Base-by-base conservation (phyloP, 1,140 invertebrate species). In the Euschistus heros region DNA sequence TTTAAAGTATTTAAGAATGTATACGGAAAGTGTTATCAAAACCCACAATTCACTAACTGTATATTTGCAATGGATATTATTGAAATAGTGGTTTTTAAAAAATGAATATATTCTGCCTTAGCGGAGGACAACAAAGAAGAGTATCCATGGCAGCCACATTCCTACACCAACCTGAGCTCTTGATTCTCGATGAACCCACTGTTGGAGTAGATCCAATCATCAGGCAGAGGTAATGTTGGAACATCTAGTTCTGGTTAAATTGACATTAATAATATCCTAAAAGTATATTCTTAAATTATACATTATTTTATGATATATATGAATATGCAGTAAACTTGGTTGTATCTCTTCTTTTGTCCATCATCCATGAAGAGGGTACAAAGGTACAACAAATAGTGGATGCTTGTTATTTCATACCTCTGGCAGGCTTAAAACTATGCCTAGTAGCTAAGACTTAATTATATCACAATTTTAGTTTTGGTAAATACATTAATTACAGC, bases 131-230 rank as follows among this genome's bases (percentile, higher is more conserved):
- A 74, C 88, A 93, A 75, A 78, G 93, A 63, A 78, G 92, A 66
- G 84, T 94, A 0, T 94, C 91, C 0, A 85, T 97, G 59, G 92
- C 92, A 2, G 86, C 86, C 8, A 89, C 92, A 0, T 75, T 97
- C 68, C 81, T 97, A 0, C 91, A 96, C 71, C 85, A 88, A 69
- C 92, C 93, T 0, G 87, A 94, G 74, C 77, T 96, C 1, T 75
- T 97, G 0, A 92, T 97, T 64, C 77, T 97, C 54, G 94, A 97
- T 73, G 94, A 97, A 75, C 93, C 93, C 0, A 96, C 92, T 0
- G 92, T 94, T 10, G 93, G 92, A 8, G 79, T 96, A 33, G 93
- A 97, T 78, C 92, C 94, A 3, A 78, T 95, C 67, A 76, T 97
- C 20, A 81, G 92, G 75, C 87, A 92, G 74, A 86, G 84, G 90